phyloP scores from a whole-genome alignment of 2,888 invertebrate species.

The Auanema freiburgensis region DNA sequence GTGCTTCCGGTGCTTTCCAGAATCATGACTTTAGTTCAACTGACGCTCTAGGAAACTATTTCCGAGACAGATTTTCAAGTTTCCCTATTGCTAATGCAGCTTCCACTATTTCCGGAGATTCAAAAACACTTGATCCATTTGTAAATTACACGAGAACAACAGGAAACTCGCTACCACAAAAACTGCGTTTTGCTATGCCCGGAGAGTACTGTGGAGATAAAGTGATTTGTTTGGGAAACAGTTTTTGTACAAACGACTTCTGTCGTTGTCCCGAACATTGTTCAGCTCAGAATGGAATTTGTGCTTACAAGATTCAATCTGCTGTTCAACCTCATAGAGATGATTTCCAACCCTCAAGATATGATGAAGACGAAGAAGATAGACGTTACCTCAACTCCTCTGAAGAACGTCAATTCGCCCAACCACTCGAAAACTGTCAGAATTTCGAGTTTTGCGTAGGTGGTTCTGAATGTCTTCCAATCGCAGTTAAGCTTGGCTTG shows the following conservation, averaged over 20 bases:
- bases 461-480: constrained; percentile 48
- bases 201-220: constrained; percentile 57
- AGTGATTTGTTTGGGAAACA: constrained; percentile 51
- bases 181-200: constrained; percentile 47
- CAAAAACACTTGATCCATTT: background rate
- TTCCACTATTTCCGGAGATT: constrained; percentile 31
- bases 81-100: constrained; percentile 33
- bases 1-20: too few species aligned
- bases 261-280: constrained; percentile 55
- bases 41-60: background rate
- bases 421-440: constrained; percentile 49
- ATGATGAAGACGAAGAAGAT: constrained; percentile 5
- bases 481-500: constrained; percentile 41
- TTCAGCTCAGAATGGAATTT: constrained; percentile 50
- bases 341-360: background rate
- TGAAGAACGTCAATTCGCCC: constrained; percentile 24
- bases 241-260: constrained; percentile 48
- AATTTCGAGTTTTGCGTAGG: constrained; percentile 45
- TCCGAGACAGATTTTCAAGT: background rate
- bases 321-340: constrained; percentile 7
- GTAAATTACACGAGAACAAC: constrained; percentile 12
- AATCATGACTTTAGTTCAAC: too few species aligned
- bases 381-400: background rate
- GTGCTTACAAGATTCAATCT: constrained; percentile 22
- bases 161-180: constrained; percentile 9